phyloP scores from a whole-genome alignment of 1,140 invertebrate genomes.

The Drosophila persimilis region DNA sequence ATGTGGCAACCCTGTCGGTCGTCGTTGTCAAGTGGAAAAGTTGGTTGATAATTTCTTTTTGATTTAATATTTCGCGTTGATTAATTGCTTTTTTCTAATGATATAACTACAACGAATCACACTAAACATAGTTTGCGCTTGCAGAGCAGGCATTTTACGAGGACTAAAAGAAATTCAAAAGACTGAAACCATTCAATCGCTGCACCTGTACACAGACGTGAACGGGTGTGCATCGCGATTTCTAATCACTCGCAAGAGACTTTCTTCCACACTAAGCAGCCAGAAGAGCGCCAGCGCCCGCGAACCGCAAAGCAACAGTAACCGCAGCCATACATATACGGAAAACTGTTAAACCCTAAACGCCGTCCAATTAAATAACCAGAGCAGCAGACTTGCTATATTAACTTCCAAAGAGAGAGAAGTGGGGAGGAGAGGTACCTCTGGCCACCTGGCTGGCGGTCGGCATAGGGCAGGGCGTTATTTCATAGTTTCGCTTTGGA shows the following conservation, averaged over 20 bases:
- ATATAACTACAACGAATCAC: conserved; percentile 52
- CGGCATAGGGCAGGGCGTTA: conserved; percentile 49
- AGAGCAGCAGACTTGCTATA: conserved; percentile 27
- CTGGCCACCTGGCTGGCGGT: conserved; percentile 21
- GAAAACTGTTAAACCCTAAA: conserved; percentile 27
- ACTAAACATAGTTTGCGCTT: conserved; percentile 45
- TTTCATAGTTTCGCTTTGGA: conserved; percentile 69
- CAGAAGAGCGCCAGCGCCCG: conserved; percentile 22
- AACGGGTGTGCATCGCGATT: conserved; percentile 54
- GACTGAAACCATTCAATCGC: conserved; percentile 48
- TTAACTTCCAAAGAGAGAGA: conserved; percentile 35
- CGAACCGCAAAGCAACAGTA: conserved; percentile 39
- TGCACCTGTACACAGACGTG: conserved; percentile 30
- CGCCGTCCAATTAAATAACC: conserved; percentile 54
- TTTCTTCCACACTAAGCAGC: conserved; percentile 58
- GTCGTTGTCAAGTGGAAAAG: conserved; percentile 73
- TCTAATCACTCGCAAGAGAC: conserved; percentile 71
- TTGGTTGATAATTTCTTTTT: conserved; percentile 56
- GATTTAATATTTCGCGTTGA: conserved; percentile 69
- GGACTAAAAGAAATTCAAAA: conserved; percentile 62
- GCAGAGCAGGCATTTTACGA: conserved; percentile 43
- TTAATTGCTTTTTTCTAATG: conserved; percentile 58
- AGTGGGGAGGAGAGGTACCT: conserved; percentile 47
- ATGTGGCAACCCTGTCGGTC: conserved; percentile 40
- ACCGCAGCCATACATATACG: conserved; percentile 19